Base-by-base conservation (phyloP, 2,888 invertebrate species). In the Drosophila testacea region DNA sequence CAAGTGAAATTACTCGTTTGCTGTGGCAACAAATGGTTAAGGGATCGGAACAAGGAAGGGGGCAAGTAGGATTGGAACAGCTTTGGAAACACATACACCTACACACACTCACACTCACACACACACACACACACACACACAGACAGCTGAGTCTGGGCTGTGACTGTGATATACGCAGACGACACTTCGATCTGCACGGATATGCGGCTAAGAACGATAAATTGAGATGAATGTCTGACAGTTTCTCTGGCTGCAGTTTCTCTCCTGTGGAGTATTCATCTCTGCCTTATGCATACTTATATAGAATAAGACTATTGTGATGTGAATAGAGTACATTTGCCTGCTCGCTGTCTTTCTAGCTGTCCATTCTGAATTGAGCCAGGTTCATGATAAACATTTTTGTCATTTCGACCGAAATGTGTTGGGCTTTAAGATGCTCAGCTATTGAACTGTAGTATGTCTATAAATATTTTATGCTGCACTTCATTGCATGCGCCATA, bases 1-100 rank as follows among this genome's bases (percentile, higher is more conserved):
- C 86, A 89, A 85, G 90, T 80, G 78, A 83, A 88, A 77, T 89
- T 83, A 82, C 77, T 74, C 80, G 83, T 76, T 85, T 84, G 77
- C 71, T 69, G 56, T 72, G 62, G 50, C 67, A 71, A 69, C 69
- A 64, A 54, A 67, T 73, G 52, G 65, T 6, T 41, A 67, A 56
- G 62, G 81, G 41, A 22, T 1, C 22, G 22, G 22, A 2, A 1
- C 64, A 48, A 46, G 54, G 9, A 6, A 42, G 4, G 42, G 11
- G 42, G 42, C 6, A 44, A 27, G 22, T 6, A 44, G 11, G 42
- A 22, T 27, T 44, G 42, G 22, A 44, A 11, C 42, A 44, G 6
- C 27, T 44, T 27, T 11, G 11, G 1, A 1, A 6, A 6, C 42
- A 44, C 42, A 44, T 9, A 28, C 54, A n/a, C n/a, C n/a, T n/a